These are phyloP conservation scores for Tillus elongatus DNA, from an alignment of 2,888 invertebrate species.

Conservation along the genomic window DNA sequence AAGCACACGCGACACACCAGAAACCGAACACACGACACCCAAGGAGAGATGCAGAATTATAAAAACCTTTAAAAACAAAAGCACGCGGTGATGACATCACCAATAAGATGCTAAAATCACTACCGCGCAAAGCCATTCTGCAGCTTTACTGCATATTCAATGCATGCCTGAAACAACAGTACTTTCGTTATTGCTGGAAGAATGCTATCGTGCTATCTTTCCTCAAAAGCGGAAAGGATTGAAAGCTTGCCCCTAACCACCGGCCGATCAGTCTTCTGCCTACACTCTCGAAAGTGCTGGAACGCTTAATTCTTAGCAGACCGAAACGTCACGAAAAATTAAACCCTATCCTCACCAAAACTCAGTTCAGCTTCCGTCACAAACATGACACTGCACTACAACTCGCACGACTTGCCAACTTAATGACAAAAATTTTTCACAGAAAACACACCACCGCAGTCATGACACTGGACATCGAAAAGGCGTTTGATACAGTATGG, in stretches of 20 bases:
- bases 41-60: conserved; percentile 8
- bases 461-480: not conserved
- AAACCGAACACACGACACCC: not conserved
- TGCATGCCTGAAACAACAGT: not conserved
- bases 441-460: not conserved
- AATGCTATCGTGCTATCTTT: conserved; percentile 1
- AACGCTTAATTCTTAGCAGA: not conserved
- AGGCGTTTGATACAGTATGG: conserved; percentile 1
- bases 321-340: not conserved
- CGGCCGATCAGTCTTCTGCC: not conserved
- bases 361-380: not conserved
- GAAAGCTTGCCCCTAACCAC: not conserved
- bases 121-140: conserved; percentile 4
- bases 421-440: not conserved
- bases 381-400: not conserved
- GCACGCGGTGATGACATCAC: conserved; percentile 9
- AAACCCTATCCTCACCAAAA: not conserved
- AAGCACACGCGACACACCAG: too few species aligned
- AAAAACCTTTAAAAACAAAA: conserved; percentile 7
- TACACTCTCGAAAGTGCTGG: not conserved
- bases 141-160: conserved; percentile 4
- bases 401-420: not conserved
- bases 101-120: conserved; percentile 7
- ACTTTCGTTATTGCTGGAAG: not conserved
- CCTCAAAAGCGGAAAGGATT: not conserved